phyloP scores from a whole-genome alignment of 2,888 invertebrate species.

The Tachina grossa region DNA sequence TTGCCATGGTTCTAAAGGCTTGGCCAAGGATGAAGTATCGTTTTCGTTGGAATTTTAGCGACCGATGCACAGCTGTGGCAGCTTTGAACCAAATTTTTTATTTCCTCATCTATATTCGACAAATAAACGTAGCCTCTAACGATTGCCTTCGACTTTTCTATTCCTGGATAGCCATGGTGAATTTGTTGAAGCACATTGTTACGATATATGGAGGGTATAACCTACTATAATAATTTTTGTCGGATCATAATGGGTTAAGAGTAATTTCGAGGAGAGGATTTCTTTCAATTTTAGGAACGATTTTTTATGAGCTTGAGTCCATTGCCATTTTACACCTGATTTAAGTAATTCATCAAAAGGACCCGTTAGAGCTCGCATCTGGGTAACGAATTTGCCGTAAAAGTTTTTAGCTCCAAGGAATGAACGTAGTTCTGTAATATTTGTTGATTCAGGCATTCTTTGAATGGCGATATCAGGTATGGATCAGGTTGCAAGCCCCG shows the following conservation, averaged over 20 bases:
- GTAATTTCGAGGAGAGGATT: conserved; percentile 62
- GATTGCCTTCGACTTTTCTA: conserved; percentile 74
- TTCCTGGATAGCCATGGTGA: conserved; percentile 72
- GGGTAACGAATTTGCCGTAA: conserved; percentile 68
- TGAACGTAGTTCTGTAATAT: conserved; percentile 68
- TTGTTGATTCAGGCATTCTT: conserved; percentile 66
- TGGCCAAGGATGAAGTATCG: conserved; percentile 71
- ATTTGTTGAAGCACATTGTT: conserved; percentile 72
- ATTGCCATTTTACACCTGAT: conserved; percentile 53
- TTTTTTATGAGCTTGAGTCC: conserved; percentile 44
- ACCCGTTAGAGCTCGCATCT: conserved; percentile 61
- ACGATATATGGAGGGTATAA: conserved; percentile 60
- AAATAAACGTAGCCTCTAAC: conserved; percentile 74
- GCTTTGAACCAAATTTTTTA: conserved; percentile 73
- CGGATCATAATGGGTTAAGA: conserved; percentile 70
- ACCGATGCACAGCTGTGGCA: conserved; percentile 74
- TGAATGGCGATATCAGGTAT: conserved; percentile 58
- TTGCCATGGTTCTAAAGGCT: conserved; percentile 76
- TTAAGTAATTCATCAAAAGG: conserved; percentile 66
- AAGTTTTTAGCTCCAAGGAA: conserved; percentile 69
- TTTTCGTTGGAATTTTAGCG: conserved; percentile 75
- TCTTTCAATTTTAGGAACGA: conserved; percentile 62
- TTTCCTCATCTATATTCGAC: conserved; percentile 73
- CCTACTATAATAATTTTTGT: conserved; percentile 64
- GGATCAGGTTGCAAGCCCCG: conserved; percentile 51